Evolutionary conservation across 2,797 vertebrate genomes (phyloP), one percentile per base, ranked within the genome.

Genomic region (Clarias platycephalus): DNA sequence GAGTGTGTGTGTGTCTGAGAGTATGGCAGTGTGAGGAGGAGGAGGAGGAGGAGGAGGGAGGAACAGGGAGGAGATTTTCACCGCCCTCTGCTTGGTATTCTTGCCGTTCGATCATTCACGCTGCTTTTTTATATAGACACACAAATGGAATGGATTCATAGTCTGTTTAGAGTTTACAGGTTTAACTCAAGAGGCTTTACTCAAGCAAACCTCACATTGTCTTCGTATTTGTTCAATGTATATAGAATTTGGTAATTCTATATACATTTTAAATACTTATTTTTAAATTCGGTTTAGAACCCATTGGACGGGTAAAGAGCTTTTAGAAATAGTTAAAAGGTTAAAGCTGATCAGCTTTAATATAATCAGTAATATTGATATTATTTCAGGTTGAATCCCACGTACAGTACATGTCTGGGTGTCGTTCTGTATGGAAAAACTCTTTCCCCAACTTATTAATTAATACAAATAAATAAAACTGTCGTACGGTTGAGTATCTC

Each of bases 21-120:
- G 40, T 9, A 44, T 44, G 40, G 40, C 40, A 28, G 60, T 57
- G 63, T 66, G 67, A 37, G 67, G 28, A 13, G 31, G 63, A 64
- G 62, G 31, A 16, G 31, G 64, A 67, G n/a, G n/a, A n/a, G 15
- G 80, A 60, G 81, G 87, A 88, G 79, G 28, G 22, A 57, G 67
- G 82, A 85, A 85, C 62, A 5, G 66, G 22, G 64, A 60, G 22
- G 64, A 60, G 53, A n/a, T 86, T 72, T 79, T 85, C 87, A 85
- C 83, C 84, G 44, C 44, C 40, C 68, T 77, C 79, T 62, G 84
- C 68, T 91, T 79, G 49, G 71, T 86, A 90, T 90, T 90, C 90
- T 55, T 49, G 20, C 57, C 83, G 84, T 55, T 16, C 49, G 71
- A 44, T n/a, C 8, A 67, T 76, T 62, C 62, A 53, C 74, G 31